phyloP scores from a whole-genome alignment of 2,888 invertebrate genomes.

The Eupithecia subumbrata region DNA sequence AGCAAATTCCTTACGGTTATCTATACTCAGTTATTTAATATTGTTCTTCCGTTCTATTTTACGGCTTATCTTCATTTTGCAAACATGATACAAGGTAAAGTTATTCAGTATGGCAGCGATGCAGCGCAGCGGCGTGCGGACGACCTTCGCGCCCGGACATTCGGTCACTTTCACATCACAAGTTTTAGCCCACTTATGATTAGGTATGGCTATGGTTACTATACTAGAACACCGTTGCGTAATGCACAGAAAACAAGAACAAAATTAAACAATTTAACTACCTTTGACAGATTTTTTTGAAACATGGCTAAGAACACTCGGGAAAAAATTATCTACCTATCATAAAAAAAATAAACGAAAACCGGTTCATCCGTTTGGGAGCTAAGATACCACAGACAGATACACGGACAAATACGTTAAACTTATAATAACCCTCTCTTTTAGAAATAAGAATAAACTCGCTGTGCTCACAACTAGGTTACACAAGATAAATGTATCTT shows the following conservation, averaged over 20 bases:
- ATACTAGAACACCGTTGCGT: slow-evolving; percentile 58
- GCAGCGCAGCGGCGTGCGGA: slow-evolving; percentile 42
- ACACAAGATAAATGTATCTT: too few species aligned
- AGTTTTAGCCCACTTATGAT: slow-evolving; percentile 66
- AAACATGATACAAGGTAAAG: not conserved
- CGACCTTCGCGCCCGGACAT: slow-evolving; percentile 65
- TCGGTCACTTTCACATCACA: slow-evolving; percentile 74
- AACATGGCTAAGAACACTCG: too few species aligned
- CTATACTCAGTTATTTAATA: not conserved
- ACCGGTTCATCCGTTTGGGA: too few species aligned
- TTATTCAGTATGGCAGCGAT: slow-evolving; percentile 12
- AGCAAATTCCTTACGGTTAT: not conserved
- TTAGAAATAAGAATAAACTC: too few species aligned
- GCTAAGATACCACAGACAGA: too few species aligned
- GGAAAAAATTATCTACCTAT: too few species aligned
- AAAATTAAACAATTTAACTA: too few species aligned
- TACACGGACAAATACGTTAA: too few species aligned
- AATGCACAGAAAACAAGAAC: slow-evolving; percentile 52
- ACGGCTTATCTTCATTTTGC: not conserved
- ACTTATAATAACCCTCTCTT: too few species aligned
- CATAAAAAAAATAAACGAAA: too few species aligned
- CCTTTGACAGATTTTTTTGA: too few species aligned
- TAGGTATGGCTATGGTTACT: slow-evolving; percentile 62
- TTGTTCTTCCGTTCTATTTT: not conserved
- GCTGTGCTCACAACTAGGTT: too few species aligned